Conservation (phyloP, 2,888 invertebrate genomes). For the Nasonovia ribisnigri region DNA sequence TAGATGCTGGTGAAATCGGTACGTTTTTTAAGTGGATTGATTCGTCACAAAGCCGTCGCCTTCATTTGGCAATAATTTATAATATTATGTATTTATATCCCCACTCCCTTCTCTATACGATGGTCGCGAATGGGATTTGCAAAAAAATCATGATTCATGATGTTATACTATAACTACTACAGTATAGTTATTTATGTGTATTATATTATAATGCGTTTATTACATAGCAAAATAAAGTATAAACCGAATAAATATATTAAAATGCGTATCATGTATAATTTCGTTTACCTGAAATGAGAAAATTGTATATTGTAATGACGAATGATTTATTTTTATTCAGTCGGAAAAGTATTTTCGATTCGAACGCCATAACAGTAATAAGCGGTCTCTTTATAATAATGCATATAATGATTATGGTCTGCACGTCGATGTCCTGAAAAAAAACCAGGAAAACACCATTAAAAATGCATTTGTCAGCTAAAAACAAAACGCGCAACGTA, state of each 20-base stretch:
- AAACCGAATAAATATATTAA: background rate
- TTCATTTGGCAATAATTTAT: background rate
- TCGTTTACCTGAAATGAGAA: background rate
- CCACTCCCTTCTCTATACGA: background rate
- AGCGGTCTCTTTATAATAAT: background rate
- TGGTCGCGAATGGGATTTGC: background rate
- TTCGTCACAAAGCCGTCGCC: background rate
- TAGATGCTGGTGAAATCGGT: background rate
- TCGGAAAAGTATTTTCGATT: background rate
- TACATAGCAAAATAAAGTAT: background rate
- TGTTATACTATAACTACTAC: background rate
- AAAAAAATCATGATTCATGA: background rate
- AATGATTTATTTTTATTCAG: background rate
- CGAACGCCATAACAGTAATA: background rate
- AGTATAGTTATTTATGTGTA: background rate
- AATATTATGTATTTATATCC: background rate
- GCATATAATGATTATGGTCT: background rate
- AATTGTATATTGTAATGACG: background rate
- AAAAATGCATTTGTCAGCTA: background rate
- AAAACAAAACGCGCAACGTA: background rate
- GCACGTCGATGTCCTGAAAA: background rate
- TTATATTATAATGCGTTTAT: background rate
- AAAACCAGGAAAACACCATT: background rate
- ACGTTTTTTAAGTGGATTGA: background rate
- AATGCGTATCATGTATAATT: background rate